Conservation (phyloP, 2,888 invertebrate genomes). For the Ectemnius lituratus region DNA sequence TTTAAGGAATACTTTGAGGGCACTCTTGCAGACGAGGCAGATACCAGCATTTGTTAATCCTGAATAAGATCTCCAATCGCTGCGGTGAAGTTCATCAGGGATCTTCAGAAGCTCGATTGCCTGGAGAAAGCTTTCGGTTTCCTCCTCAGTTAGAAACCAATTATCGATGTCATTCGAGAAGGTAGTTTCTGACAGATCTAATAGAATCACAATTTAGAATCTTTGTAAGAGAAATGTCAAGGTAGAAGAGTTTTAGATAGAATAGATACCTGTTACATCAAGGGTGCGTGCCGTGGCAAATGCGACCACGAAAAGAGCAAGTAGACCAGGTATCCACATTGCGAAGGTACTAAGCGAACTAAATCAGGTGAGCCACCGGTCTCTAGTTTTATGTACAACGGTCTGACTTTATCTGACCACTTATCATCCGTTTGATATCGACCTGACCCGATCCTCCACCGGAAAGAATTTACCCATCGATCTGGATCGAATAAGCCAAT, state of each 20-base stretch:
- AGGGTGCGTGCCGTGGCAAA: not conserved
- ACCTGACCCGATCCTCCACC: not conserved
- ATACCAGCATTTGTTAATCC: conserved; percentile 68
- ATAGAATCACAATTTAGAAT: not conserved
- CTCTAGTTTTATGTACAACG: not conserved
- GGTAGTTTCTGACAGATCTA: conserved; percentile 21
- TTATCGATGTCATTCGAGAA: conserved; percentile 53
- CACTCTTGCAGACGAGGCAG: conserved; percentile 79
- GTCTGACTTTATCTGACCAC: not conserved
- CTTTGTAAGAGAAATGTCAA: not conserved
- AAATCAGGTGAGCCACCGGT: not conserved
- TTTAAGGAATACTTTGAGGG: conserved; percentile 75
- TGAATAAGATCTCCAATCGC: conserved; percentile 55
- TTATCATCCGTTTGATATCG: not conserved
- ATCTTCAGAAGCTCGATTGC: conserved; percentile 14
- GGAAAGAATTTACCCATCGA: not conserved
- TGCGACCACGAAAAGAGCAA: not conserved
- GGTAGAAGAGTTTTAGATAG: not conserved
- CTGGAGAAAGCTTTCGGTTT: conserved; percentile 26
- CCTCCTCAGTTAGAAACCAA: conserved; percentile 39
- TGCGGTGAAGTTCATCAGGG: conserved; percentile 27
- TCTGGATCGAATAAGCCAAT: not conserved
- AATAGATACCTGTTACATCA: not conserved
- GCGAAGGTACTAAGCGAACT: not conserved
- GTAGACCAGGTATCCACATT: not conserved